These are phyloP conservation scores for Cistogaster globosa DNA, from an alignment of 2,888 invertebrate species.

Conservation along the genomic window DNA sequence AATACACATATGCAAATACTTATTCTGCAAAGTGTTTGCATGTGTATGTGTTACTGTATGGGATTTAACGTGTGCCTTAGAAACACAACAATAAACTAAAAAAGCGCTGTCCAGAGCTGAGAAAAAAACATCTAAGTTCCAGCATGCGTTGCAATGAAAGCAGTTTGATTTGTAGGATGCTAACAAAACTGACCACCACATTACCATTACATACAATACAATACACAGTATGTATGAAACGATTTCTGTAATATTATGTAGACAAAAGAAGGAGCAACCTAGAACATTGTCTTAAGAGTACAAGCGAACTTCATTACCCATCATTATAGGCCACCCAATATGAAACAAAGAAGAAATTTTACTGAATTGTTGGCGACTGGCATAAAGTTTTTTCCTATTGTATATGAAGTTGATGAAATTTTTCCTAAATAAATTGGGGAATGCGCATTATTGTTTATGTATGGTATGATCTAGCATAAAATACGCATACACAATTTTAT, in stretches of 20 bases:
- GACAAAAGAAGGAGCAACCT: conserved; percentile 68
- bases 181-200: conserved; percentile 65
- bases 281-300: conserved; percentile 67
- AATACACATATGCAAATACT: conserved; percentile 23
- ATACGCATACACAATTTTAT: conserved; percentile 4
- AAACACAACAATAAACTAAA: conserved; percentile 45
- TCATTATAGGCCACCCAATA: not conserved
- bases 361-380: conserved; percentile 46
- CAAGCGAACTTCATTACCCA: conserved; percentile 51
- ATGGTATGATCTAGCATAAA: not conserved
- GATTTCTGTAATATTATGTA: conserved; percentile 17
- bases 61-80: conserved; percentile 1
- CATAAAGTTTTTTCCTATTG: conserved; percentile 44
- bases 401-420: conserved; percentile 31
- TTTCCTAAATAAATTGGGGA: conserved; percentile 55
- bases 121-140: conserved; percentile 67
- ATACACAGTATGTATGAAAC: conserved; percentile 22
- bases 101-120: conserved; percentile 69
- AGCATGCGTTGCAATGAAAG: conserved; percentile 64
- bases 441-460: conserved; percentile 8
- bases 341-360: conserved; percentile 50
- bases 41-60: conserved; percentile 2
- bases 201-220: conserved; percentile 38
- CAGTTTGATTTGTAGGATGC: conserved; percentile 54
- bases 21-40: conserved; percentile 17